These are phyloP conservation scores for Lichenostomus cassidix DNA, from an alignment of 2,113 vertebrate genomes.

Conservation along the genomic window DNA sequence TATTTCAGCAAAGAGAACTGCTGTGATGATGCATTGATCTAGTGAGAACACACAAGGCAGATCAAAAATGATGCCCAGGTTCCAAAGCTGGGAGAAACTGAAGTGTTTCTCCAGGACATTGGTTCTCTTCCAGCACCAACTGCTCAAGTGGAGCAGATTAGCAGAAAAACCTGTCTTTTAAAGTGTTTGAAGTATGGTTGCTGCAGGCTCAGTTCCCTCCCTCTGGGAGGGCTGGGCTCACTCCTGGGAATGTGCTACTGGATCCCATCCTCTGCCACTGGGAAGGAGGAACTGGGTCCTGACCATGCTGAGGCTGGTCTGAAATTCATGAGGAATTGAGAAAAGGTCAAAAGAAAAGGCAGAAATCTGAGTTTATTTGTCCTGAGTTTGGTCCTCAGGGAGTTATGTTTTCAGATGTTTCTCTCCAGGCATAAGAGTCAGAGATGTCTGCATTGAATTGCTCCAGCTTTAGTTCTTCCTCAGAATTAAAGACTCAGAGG, in stretches of 20 bases:
- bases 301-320: not conserved
- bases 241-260: not conserved
- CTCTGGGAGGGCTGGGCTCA: not conserved
- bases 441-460: not conserved
- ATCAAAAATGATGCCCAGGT: not conserved
- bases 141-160: constrained; percentile 4
- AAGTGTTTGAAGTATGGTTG: not conserved
- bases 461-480: not conserved
- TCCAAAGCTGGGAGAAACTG: not conserved
- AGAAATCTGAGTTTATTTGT: not conserved
- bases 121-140: not conserved
- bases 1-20: constrained; percentile 5
- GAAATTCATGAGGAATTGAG: not conserved
- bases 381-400: not conserved
- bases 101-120: constrained; percentile 11
- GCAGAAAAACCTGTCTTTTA: not conserved
- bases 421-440: not conserved
- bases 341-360: not conserved
- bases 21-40: constrained; percentile 8
- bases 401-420: not conserved
- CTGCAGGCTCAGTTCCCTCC: not conserved
- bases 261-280: not conserved
- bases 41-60: not conserved
- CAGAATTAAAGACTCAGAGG: not conserved
- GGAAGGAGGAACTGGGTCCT: not conserved